These are phyloP conservation scores for Orycteropus afer DNA, from an alignment of 2,113 vertebrate genomes.

Conservation along the genomic window DNA sequence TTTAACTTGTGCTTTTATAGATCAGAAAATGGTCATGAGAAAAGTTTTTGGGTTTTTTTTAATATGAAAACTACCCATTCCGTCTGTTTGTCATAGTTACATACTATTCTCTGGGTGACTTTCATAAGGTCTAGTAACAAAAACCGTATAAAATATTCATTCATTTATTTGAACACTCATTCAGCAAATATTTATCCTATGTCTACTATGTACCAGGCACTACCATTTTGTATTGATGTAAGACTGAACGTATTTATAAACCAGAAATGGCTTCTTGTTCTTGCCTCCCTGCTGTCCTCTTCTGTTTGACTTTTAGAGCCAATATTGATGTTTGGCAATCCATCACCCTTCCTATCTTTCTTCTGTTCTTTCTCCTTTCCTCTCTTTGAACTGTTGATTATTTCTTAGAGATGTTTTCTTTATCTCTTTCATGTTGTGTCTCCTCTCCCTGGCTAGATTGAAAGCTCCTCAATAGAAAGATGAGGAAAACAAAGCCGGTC, in stretches of 20 bases:
- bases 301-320: background rate
- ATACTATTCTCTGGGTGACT: background rate
- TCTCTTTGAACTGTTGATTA: background rate
- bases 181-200: background rate
- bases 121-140: background rate
- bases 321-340: background rate
- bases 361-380: background rate
- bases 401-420: background rate
- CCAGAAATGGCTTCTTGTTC: background rate
- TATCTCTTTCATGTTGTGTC: background rate
- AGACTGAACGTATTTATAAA: background rate
- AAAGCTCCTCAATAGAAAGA: background rate
- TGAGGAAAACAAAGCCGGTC: background rate
- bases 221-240: background rate
- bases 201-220: background rate
- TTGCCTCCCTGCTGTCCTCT: background rate
- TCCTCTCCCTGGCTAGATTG: background rate
- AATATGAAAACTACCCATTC: background rate
- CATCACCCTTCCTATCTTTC: background rate
- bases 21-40: background rate
- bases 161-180: background rate
- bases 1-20: conserved; percentile 7
- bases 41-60: background rate
- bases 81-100: background rate
- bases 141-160: background rate